Base-by-base conservation (phyloP, 2,888 invertebrate species). In the Tenthredo scrophulariae region DNA sequence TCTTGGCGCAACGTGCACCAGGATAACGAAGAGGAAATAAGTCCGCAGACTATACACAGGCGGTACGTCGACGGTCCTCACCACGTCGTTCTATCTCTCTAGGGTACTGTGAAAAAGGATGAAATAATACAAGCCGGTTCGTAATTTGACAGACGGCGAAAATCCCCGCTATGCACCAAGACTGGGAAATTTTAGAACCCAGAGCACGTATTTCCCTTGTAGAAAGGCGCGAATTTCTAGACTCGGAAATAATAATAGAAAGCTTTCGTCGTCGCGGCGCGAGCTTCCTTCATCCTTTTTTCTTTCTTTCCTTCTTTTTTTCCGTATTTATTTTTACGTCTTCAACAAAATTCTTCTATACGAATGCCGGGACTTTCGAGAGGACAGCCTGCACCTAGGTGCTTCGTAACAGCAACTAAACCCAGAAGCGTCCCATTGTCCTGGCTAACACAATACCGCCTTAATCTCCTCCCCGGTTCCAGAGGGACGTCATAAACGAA, bases 391-490 rank as follows among this genome's bases (percentile, higher is more conserved):
- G 54, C 67, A 6, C 33, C 15, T 33, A 15, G 67, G 3, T 67
- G 29, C 26, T 40, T 18, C 70, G 70, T 9, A 43, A 33, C 43
- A 72, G 72, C 26, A 37, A 54, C 26, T 33, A 15, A n/a, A 29
- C 46, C 54, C 84, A 84, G 72, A 84, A 84, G 29, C 72, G 26
- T 50, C 84, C 50, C 84, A 84, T 84, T 84, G 84, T 84, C 84
- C 84, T 54, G 72, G 50, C 84, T 72, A 72, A 84, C 84, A 84
- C 84, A 84, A 84, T 84, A 72, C 84, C 37, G 72, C 84, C 84
- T 84, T 84, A 84, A 84, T 84, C 84, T 84, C 43, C 72, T 84
- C 46, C 70, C 84, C 54, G 15, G 33, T 33, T 37, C 84, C 72
- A 7, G 7, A 54, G n/a, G 33, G 72, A 50, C 50, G 46, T 84